Base-by-base conservation (phyloP, 2,797 vertebrate species). In the Catostomus latipinnis region DNA sequence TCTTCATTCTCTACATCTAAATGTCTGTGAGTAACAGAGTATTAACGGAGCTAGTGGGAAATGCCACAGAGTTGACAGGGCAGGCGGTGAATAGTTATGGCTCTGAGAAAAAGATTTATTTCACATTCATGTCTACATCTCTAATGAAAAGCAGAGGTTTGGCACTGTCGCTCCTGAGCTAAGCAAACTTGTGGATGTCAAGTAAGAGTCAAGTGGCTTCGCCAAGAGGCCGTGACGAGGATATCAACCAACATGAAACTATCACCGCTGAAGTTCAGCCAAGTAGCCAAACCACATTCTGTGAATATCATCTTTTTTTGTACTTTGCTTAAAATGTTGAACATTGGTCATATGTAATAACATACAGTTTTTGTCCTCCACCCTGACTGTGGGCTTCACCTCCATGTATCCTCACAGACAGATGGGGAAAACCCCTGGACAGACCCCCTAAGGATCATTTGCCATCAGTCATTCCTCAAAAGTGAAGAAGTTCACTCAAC, bases 1-100 rank as follows among this genome's bases (percentile, higher is more conserved):
- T 81, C 81, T 83, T 79, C 34, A 53, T 77, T 57, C 61, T 81
- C 82, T 82, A 70, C 81, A 69, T 78, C 78, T 80, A 74, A 83
- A 62, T 56, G 76, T 61, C 67, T 82, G 18, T 68, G 65, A 76
- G 74, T 71, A 76, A 84, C 57, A 43, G 18, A 76, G 72, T 63
- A 70, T 76, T 76, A 76, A 74, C 8, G 43, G n/a, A 48, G 16
- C 66, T 72, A 65, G 49, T 16, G 7, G 72, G 57, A 34, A 69
- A 69, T 54, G 62, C 71, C 81, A 74, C 65, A 65, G 52, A 54
- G 48, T 57, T 75, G 60, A 79, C 77, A 76, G 16, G 9, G 13
- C 43, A 63, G 61, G 62, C 61, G 45, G 63, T 13, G 16, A 76
- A 81, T 67, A 69, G 62, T 74, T 57, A 80, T 45, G 62, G 62